Evolutionary conservation across 1,140 invertebrate species (phyloP).

Genomic region (Choristoneura fumiferana): DNA sequence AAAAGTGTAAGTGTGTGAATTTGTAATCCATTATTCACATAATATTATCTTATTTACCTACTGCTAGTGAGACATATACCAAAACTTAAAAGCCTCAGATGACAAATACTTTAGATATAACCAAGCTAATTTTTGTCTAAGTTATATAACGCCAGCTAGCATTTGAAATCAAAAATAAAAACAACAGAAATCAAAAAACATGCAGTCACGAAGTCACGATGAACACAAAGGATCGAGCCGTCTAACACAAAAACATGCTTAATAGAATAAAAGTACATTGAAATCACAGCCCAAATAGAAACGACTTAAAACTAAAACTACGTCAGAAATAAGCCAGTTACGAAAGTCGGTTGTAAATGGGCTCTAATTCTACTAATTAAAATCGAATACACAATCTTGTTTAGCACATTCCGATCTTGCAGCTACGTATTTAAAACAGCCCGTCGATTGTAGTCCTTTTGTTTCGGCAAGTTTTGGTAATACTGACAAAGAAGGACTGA

Average conservation of each 20-base stretch:
- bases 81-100: too few relatives aligned
- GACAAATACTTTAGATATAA: too few relatives aligned
- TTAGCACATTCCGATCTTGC: not conserved
- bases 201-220: slow-evolving; percentile 53
- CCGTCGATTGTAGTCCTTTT: too few relatives aligned
- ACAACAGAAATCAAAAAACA: slow-evolving; percentile 66
- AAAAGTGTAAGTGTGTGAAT: too few relatives aligned
- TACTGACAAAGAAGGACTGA: too few relatives aligned
- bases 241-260: slow-evolving; percentile 68
- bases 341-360: not conserved
- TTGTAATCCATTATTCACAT: too few relatives aligned
- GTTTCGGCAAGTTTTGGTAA: too few relatives aligned
- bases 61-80: too few relatives aligned
- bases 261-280: slow-evolving; percentile 33
- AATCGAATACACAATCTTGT: slow-evolving; percentile 1
- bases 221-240: slow-evolving; percentile 57
- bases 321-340: too few relatives aligned
- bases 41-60: too few relatives aligned
- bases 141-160: not conserved
- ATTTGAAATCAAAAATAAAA: slow-evolving; percentile 52
- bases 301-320: not conserved
- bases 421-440: too few relatives aligned
- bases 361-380: slow-evolving; percentile 13
- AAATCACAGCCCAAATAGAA: slow-evolving; percentile 5
- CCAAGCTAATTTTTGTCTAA: too few relatives aligned